phyloP scores from a whole-genome alignment of 2,888 invertebrate genomes.

The Drosophila antonietae region DNA sequence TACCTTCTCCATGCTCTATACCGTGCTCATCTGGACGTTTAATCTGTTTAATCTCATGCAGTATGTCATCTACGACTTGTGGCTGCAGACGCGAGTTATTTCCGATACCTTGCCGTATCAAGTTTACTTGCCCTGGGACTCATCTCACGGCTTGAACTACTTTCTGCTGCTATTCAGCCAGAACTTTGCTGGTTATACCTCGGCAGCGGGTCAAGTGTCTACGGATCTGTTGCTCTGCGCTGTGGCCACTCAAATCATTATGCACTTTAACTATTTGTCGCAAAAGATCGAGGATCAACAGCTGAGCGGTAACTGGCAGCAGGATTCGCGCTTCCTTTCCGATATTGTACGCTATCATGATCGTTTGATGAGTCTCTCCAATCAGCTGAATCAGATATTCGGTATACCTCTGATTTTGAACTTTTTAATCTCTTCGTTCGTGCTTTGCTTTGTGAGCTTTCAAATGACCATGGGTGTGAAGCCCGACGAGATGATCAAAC shows the following conservation, averaged over 20 bases:
- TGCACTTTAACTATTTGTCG: conserved; percentile 80
- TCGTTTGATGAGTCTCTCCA: conserved; percentile 55
- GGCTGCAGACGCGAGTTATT: conserved; percentile 51
- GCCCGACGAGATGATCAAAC: conserved; percentile 66
- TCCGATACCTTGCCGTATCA: conserved; percentile 68
- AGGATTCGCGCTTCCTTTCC: conserved; percentile 40
- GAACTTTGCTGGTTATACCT: conserved; percentile 70
- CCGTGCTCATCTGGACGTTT: conserved; percentile 80
- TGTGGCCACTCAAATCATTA: conserved; percentile 75
- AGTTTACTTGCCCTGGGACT: conserved; percentile 70
- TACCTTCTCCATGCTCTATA: conserved; percentile 73
- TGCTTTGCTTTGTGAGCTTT: conserved; percentile 83
- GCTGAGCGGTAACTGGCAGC: conserved; percentile 39
- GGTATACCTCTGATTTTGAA: conserved; percentile 79
- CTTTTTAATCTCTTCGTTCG: conserved; percentile 79
- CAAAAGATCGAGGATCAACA: conserved; percentile 39
- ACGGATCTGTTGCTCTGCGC: conserved; percentile 80
- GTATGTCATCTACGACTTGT: conserved; percentile 65
- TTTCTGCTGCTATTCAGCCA: conserved; percentile 64
- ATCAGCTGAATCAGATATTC: conserved; percentile 76
- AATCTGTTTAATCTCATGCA: conserved; percentile 73
- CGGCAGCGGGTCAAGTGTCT: conserved; percentile 77
- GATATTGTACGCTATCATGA: conserved; percentile 74
- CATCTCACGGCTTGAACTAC: conserved; percentile 65
- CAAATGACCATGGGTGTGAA: conserved; percentile 74